These are phyloP conservation scores for Heterodera schachtii DNA, from an alignment of 1,140 invertebrate genomes.

Conservation along the genomic window DNA sequence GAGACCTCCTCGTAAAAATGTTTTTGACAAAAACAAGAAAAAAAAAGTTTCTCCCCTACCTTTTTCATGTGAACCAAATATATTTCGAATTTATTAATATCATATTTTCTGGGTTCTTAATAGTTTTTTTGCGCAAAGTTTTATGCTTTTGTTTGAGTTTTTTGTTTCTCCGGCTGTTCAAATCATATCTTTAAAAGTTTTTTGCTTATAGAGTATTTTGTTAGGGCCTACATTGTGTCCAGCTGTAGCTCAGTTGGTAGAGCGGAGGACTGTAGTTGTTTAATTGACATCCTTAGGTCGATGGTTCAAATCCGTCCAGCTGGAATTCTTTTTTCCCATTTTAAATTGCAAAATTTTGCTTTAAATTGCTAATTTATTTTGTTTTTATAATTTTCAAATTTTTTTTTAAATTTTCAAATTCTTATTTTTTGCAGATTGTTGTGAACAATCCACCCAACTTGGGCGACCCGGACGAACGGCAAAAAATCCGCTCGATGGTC, in stretches of 20 bases:
- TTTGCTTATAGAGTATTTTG: neutral
- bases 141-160: too few relatives aligned
- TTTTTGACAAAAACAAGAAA: too few relatives aligned
- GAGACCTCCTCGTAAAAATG: too few relatives aligned
- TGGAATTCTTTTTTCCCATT: neutral
- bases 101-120: too few relatives aligned
- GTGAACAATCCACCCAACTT: slow-evolving; percentile 83
- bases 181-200: too few relatives aligned
- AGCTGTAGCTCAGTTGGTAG: slow-evolving; percentile 56
- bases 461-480: slow-evolving; percentile 78
- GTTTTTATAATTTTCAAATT: too few relatives aligned
- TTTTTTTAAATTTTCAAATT: neutral
- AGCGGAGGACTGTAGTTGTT: slow-evolving; percentile 59
- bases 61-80: too few relatives aligned
- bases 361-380: too few relatives aligned
- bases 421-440: slow-evolving; percentile 76
- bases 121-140: too few relatives aligned
- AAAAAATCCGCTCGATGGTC: slow-evolving; percentile 79
- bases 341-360: neutral
- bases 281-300: neutral
- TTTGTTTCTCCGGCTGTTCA: too few relatives aligned
- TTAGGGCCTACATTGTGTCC: neutral
- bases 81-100: too few relatives aligned
- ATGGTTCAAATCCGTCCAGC: slow-evolving; percentile 19
- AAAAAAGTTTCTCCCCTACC: too few relatives aligned